Evolutionary conservation across 2,888 invertebrate species (phyloP).

Genomic region (Bruchidius siliquastri): DNA sequence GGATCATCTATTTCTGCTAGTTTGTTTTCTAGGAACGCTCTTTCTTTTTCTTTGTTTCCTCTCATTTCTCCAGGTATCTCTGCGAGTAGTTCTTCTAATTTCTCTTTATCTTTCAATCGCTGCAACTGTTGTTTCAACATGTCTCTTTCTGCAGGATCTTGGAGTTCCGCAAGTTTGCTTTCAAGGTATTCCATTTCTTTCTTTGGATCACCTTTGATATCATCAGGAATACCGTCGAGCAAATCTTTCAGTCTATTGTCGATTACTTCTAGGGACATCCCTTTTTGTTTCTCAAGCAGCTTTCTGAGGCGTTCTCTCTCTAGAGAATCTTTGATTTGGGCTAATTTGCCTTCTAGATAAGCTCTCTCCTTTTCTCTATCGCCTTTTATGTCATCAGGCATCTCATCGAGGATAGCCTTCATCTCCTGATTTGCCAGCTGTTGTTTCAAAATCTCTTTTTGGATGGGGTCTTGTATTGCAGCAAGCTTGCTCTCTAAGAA

Average conservation of each 20-base stretch:
- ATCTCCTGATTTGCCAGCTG: not conserved
- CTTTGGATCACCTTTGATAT: not conserved
- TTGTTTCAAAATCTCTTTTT: not conserved
- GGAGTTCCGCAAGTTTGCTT: not conserved
- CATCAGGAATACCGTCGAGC: not conserved
- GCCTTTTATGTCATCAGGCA: not conserved
- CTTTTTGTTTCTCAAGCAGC: not conserved
- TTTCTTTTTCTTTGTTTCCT: not conserved
- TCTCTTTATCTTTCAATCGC: not conserved
- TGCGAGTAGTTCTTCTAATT: not conserved
- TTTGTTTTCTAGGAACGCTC: not conserved
- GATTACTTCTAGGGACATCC: not conserved
- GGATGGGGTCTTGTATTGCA: not conserved
- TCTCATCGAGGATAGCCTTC: not conserved
- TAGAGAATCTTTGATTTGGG: not conserved
- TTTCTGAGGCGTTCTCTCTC: not conserved
- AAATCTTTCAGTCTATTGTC: not conserved
- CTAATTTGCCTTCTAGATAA: not conserved
- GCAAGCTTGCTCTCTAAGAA: not conserved
- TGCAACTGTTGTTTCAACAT: not conserved
- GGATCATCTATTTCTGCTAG: not conserved
- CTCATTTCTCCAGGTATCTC: not conserved
- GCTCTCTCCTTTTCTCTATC: not conserved
- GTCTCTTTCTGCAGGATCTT: not conserved
- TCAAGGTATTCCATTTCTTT: conserved; percentile 1